Conservation (phyloP, 1,140 invertebrate genomes). For the Micrasema longulum region DNA sequence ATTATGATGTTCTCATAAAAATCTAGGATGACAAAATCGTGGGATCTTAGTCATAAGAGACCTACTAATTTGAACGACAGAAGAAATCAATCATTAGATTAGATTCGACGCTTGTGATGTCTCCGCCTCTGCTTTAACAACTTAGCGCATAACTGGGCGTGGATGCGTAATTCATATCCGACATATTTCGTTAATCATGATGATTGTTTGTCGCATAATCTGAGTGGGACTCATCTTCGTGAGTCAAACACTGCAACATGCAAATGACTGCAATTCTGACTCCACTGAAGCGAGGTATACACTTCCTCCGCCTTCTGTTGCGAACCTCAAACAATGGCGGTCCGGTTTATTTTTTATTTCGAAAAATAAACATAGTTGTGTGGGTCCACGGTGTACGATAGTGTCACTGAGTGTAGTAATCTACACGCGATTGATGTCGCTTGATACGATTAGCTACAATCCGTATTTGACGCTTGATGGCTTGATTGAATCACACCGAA, state of each 20-base stretch:
- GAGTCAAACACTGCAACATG: constrained; percentile 7
- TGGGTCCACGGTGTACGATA: neutral
- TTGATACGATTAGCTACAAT: constrained; percentile 15
- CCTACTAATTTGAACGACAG: no score
- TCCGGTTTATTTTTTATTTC: constrained; percentile 4
- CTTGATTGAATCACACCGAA: constrained; percentile 26
- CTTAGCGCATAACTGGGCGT: no score
- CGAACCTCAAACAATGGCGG: neutral
- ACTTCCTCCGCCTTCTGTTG: constrained; percentile 1
- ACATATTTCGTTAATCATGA: no score
- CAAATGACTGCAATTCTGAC: neutral
- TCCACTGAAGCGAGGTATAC: neutral
- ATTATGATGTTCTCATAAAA: no score
- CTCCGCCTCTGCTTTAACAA: no score
- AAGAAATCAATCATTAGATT: no score
- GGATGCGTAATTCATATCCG: no score
- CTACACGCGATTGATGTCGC: constrained; percentile 8
- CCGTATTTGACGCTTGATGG: constrained; percentile 23
- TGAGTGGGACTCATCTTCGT: constrained; percentile 7
- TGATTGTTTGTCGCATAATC: no score
- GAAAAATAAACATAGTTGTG: neutral
- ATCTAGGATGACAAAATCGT: no score
- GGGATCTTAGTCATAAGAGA: no score
- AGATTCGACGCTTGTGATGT: no score
- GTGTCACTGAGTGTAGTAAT: constrained; percentile 26